phyloP scores from a whole-genome alignment of 1,140 invertebrate species.

The Lepidotrigona ventralis region DNA sequence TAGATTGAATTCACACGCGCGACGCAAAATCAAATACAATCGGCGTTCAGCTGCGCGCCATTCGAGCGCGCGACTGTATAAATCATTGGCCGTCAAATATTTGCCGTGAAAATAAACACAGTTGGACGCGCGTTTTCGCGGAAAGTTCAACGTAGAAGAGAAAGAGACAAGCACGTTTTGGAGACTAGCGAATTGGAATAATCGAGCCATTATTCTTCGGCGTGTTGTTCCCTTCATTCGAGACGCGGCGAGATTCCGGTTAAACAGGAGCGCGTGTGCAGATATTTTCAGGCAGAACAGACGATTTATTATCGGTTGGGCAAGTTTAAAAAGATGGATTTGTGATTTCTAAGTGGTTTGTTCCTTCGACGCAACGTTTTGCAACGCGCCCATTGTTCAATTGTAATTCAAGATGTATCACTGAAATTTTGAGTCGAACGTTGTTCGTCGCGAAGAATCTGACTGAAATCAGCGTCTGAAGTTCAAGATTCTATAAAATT shows the following conservation, averaged over 20 bases:
- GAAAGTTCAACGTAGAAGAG: neutral
- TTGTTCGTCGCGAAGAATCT: too few species aligned
- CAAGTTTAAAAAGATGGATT: too few species aligned
- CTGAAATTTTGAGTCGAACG: too few species aligned
- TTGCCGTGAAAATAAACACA: slow-evolving; percentile 21
- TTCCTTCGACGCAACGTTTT: too few species aligned
- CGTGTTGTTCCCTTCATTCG: neutral
- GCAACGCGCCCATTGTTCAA: too few species aligned
- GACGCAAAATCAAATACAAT: neutral
- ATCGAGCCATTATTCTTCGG: neutral
- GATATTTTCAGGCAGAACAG: neutral
- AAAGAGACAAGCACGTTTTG: neutral
- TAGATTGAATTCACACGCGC: neutral
- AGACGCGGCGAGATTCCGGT: neutral
- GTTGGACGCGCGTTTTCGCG: neutral
- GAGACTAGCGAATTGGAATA: neutral
- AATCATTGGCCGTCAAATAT: slow-evolving; percentile 34
- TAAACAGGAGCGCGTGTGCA: neutral
- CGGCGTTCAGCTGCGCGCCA: neutral
- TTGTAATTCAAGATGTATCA: too few species aligned
- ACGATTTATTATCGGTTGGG: too few species aligned
- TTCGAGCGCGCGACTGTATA: neutral
- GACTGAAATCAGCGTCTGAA: too few species aligned
- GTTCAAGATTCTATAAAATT: too few species aligned
- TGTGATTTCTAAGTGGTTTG: too few species aligned